Evolutionary conservation across 2,113 vertebrate genomes (phyloP).

Genomic region (Caloenas nicobarica): DNA sequence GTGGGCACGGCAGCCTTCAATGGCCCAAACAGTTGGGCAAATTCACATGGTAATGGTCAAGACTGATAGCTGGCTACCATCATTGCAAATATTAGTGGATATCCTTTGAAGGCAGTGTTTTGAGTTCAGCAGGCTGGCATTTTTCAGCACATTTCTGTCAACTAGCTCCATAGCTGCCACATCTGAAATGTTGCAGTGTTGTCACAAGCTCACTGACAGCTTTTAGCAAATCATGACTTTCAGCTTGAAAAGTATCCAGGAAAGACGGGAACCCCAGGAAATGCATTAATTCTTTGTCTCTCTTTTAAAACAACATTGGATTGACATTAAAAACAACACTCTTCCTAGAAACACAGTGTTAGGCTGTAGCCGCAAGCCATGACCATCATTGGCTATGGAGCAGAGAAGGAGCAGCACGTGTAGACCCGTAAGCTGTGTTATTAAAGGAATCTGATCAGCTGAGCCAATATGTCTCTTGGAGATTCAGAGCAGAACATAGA

Average conservation of each 20-base stretch:
- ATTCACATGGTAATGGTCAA: neutral
- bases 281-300: constrained; percentile 11
- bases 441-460: constrained; percentile 60
- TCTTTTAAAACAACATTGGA: constrained; percentile 12
- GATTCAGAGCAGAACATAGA: constrained; percentile 47
- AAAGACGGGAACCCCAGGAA: constrained; percentile 18
- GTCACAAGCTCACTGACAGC: neutral
- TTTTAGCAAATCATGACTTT: neutral
- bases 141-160: neutral
- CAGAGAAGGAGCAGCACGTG: constrained; percentile 8
- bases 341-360: neutral
- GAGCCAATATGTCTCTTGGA: constrained; percentile 44
- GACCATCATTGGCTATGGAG: constrained; percentile 55
- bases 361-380: constrained; percentile 12
- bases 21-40: neutral
- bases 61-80: neutral
- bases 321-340: constrained; percentile 7
- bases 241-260: neutral
- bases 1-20: neutral
- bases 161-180: neutral
- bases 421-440: constrained; percentile 47
- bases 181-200: neutral
- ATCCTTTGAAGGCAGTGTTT: neutral
- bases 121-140: neutral
- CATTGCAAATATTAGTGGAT: neutral